phyloP scores from a whole-genome alignment of 2,797 vertebrate species.

The Pipistrellus kuhlii region DNA sequence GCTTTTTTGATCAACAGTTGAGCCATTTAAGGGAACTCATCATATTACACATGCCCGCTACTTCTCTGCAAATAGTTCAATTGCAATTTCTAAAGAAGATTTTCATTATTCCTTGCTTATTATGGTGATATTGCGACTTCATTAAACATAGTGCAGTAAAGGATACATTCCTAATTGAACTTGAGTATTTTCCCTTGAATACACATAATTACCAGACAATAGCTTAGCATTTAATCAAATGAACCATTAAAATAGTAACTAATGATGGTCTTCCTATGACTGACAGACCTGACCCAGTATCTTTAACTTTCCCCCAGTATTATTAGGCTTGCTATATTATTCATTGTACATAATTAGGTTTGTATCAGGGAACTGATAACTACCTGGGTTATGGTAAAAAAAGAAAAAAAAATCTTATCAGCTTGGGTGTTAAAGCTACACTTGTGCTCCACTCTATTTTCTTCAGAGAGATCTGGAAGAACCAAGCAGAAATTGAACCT shows the following conservation, averaged over 20 bases:
- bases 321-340: slow-evolving; percentile 66
- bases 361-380: slow-evolving; percentile 44
- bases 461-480: slow-evolving; percentile 68
- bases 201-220: slow-evolving; percentile 84
- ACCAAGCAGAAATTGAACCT: slow-evolving; percentile 78
- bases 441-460: slow-evolving; percentile 64
- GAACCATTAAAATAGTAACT: slow-evolving; percentile 85
- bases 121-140: slow-evolving; percentile 80
- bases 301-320: slow-evolving; percentile 69
- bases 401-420: slow-evolving; percentile 63
- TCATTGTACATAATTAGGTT: neutral
- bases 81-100: slow-evolving; percentile 82
- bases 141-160: slow-evolving; percentile 82
- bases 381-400: slow-evolving; percentile 7
- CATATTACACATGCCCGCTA: slow-evolving; percentile 84
- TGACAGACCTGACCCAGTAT: slow-evolving; percentile 73
- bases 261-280: slow-evolving; percentile 82
- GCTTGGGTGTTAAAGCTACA: slow-evolving; percentile 55
- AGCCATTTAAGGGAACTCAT: slow-evolving; percentile 87
- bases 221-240: slow-evolving; percentile 85
- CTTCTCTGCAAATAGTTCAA: slow-evolving; percentile 85
- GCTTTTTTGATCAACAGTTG: slow-evolving; percentile 91
- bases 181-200: slow-evolving; percentile 84
- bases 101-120: slow-evolving; percentile 83
- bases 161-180: slow-evolving; percentile 85